Conservation (phyloP, 2,113 vertebrate species). For the Austrofundulus limnaeus region DNA sequence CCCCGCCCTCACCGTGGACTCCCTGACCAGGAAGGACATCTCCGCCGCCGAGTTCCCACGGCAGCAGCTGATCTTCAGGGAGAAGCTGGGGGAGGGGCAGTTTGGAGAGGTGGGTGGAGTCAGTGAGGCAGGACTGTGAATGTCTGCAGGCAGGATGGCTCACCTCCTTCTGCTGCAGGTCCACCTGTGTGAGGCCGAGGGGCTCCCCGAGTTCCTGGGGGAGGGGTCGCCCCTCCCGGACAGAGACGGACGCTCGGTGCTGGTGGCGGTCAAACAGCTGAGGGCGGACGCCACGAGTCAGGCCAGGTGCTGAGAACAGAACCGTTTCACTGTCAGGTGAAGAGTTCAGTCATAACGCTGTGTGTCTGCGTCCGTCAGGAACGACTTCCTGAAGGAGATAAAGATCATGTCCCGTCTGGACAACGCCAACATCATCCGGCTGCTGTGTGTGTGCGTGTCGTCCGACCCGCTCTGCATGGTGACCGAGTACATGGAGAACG, state of each 20-base stretch:
- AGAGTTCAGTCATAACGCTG: too few relatives aligned
- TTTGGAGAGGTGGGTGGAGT: conserved; percentile 81
- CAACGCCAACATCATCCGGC: conserved; percentile 86
- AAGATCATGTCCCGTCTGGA: conserved; percentile 88
- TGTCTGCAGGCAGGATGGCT: background rate
- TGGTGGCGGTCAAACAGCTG: conserved; percentile 86
- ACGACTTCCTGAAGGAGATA: conserved; percentile 88
- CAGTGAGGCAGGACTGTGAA: background rate
- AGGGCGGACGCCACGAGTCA: conserved; percentile 82
- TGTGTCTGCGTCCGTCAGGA: conserved; percentile 58
- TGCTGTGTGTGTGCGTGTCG: conserved; percentile 84
- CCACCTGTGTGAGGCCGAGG: conserved; percentile 83
- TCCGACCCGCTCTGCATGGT: conserved; percentile 85
- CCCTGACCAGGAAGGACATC: conserved; percentile 85
- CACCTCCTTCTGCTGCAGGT: conserved; percentile 68
- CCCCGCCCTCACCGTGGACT: conserved; percentile 85
- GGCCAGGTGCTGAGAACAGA: conserved; percentile 73
- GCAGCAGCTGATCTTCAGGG: conserved; percentile 80
- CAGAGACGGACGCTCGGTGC: conserved; percentile 65
- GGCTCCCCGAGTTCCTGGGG: conserved; percentile 80
- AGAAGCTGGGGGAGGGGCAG: conserved; percentile 87
- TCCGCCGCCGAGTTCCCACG: conserved; percentile 83
- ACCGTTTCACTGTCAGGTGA: too few relatives aligned
- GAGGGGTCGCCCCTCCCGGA: conserved; percentile 72
- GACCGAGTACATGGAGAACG: conserved; percentile 81